Conservation (phyloP, 2,797 vertebrate genomes). For the Labroides dimidiatus region DNA sequence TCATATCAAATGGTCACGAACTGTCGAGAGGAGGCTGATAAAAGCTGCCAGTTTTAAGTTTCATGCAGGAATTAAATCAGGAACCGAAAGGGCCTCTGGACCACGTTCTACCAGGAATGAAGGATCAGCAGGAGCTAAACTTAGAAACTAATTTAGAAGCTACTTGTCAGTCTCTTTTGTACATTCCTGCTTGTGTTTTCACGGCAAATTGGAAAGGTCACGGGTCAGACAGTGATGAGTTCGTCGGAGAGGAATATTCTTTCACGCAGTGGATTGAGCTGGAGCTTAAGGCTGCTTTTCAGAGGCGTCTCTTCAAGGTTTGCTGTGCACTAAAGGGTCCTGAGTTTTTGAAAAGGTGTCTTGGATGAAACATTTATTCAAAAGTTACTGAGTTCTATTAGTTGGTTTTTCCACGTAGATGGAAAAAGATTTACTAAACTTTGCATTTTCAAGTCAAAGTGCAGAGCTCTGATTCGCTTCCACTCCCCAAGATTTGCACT, state of each 20-base stretch:
- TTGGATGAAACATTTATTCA: too few relatives aligned
- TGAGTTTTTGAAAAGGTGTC: too few relatives aligned
- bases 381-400: too few relatives aligned
- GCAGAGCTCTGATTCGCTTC: too few relatives aligned
- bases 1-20: not conserved
- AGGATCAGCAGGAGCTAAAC: conserved; percentile 29
- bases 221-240: not conserved
- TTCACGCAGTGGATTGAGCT: not conserved
- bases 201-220: not conserved
- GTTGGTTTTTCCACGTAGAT: too few relatives aligned
- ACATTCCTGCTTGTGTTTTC: not conserved
- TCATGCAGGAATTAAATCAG: conserved; percentile 23
- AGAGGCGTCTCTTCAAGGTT: too few relatives aligned
- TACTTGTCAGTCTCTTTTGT: not conserved
- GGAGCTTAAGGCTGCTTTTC: too few relatives aligned
- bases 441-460: too few relatives aligned
- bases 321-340: too few relatives aligned
- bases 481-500: too few relatives aligned
- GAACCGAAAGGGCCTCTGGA: not conserved
- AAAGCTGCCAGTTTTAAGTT: conserved; percentile 30
- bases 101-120: conserved; percentile 30
- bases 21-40: conserved; percentile 24
- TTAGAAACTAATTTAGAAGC: not conserved
- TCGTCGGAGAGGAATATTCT: not conserved
- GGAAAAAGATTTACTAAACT: too few relatives aligned